A percentile compares a stretch with the other conserved stretches of the same genome.
Evolutionary conservation across 2,113 vertebrate genomes (phyloP).

Genomic region (Girardinichthys multiradiatus): DNA sequence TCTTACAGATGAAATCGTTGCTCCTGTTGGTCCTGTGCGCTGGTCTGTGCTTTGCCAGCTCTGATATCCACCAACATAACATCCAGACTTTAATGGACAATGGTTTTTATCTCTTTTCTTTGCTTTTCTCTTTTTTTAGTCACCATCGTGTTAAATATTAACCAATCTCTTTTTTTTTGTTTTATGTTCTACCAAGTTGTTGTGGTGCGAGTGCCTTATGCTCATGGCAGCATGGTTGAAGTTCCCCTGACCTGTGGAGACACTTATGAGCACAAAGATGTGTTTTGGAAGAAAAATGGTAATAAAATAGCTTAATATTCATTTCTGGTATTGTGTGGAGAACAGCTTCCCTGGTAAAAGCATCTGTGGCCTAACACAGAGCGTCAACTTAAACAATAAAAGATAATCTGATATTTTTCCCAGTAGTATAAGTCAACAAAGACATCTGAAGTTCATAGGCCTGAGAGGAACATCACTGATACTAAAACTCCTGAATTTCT

Average conservation of each 20-base stretch:
- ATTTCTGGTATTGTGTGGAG: background rate
- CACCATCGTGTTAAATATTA: background rate
- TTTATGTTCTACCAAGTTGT: constrained; percentile 57
- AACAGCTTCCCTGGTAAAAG: background rate
- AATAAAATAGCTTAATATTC: background rate
- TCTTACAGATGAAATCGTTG: constrained; percentile 67
- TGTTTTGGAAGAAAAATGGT: constrained; percentile 77
- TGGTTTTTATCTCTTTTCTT: constrained; percentile 59
- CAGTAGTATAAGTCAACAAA: background rate
- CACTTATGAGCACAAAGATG: constrained; percentile 33
- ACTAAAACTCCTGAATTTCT: background rate
- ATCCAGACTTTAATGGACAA: constrained; percentile 62
- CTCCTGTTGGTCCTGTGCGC: constrained; percentile 47
- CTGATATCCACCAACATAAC: background rate
- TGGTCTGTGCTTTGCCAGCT: constrained; percentile 10
- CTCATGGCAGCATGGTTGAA: background rate
- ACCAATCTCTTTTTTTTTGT: background rate
- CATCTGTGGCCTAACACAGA: no score
- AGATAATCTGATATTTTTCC: background rate
- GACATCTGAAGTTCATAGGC: background rate
- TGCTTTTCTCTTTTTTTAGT: background rate
- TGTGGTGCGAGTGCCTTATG: constrained; percentile 50
- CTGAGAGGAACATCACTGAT: background rate
- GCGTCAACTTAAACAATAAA: background rate
- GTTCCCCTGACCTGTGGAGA: constrained; percentile 73